Conservation (phyloP, 1,140 invertebrate genomes). For the Triops longicaudatus region DNA sequence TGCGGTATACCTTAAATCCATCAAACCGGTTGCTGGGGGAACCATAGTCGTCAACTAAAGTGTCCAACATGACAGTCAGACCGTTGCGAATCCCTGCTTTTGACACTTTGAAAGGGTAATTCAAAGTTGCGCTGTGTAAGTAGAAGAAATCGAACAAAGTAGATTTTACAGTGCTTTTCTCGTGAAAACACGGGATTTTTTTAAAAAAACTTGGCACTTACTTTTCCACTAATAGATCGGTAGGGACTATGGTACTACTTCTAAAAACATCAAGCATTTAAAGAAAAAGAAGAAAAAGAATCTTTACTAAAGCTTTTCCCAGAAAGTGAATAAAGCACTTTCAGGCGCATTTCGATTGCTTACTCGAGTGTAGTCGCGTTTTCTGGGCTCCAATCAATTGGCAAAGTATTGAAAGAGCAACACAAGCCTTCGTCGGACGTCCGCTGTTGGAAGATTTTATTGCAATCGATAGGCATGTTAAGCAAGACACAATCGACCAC, state of each 20-base stretch:
- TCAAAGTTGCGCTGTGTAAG: not conserved
- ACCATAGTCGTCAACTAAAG: conserved; percentile 18
- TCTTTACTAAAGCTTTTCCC: conserved; percentile 16
- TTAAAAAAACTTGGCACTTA: not conserved
- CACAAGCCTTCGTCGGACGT: conserved; percentile 35
- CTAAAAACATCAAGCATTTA: conserved; percentile 32
- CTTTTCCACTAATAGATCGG: conserved; percentile 29
- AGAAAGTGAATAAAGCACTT: not conserved
- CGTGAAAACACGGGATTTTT: too few species aligned
- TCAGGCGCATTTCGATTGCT: not conserved
- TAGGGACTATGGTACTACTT: conserved; percentile 32
- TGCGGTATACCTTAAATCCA: conserved; percentile 23
- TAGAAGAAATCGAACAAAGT: not conserved
- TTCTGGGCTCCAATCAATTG: not conserved
- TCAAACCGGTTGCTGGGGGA: conserved; percentile 21
- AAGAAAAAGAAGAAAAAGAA: conserved; percentile 32
- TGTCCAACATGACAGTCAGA: conserved; percentile 17
- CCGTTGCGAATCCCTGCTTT: conserved; percentile 20
- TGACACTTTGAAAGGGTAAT: conserved; percentile 18
- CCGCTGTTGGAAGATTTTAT: conserved; percentile 47
- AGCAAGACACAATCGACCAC: conserved; percentile 52
- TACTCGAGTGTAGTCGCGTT: not conserved
- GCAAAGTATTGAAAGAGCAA: conserved; percentile 28
- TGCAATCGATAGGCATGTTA: conserved; percentile 47
- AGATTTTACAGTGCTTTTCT: too few species aligned